Evolutionary conservation across 2,797 vertebrate species (phyloP).

Genomic region (Avahi laniger): DNA sequence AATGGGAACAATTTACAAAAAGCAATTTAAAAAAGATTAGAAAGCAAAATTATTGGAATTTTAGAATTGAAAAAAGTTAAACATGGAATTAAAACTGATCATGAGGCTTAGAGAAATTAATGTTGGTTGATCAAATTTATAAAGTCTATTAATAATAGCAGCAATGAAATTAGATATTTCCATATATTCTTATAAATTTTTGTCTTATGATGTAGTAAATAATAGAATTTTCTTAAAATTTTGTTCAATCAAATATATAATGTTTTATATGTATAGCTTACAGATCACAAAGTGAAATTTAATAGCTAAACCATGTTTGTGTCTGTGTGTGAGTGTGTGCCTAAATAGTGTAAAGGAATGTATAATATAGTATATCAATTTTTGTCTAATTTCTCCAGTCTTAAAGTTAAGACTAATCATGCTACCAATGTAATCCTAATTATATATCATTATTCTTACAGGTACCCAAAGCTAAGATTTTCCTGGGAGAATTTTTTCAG

Average conservation of each 20-base stretch:
- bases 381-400: neutral
- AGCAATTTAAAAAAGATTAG: neutral
- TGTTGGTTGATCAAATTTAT: neutral
- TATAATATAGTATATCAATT: neutral
- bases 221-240: neutral
- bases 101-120: neutral
- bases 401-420: neutral
- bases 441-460: neutral
- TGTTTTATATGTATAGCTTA: neutral
- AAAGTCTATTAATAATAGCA: neutral
- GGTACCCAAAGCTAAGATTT: neutral
- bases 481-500: neutral
- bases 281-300: neutral
- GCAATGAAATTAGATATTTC: neutral
- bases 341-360: neutral
- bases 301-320: rapidly evolving
- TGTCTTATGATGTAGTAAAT: neutral
- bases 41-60: neutral
- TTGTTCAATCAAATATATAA: neutral
- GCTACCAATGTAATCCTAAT: neutral
- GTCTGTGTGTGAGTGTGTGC: neutral
- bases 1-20: neutral
- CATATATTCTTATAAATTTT: neutral
- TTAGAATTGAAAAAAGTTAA: neutral
- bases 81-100: neutral